Conservation (phyloP, 2,888 invertebrate genomes). For the Abrostola tripartita region DNA sequence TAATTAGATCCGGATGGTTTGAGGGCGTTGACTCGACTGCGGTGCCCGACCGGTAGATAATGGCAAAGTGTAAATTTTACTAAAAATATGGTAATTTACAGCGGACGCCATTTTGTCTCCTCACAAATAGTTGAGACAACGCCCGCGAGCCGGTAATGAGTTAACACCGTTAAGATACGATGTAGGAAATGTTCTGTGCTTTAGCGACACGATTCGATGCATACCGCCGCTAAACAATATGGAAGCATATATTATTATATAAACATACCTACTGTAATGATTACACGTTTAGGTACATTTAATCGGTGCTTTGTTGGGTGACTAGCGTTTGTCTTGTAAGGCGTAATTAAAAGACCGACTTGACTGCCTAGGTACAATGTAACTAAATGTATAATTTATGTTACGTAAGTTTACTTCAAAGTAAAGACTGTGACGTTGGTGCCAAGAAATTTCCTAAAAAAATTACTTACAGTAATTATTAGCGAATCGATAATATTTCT, state of each 20-base stretch:
- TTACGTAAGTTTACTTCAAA: slow-evolving; percentile 24
- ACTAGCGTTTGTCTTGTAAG: slow-evolving; percentile 14
- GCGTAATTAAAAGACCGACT: slow-evolving; percentile 34
- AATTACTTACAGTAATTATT: slow-evolving; percentile 45
- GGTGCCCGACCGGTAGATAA: slow-evolving; percentile 82
- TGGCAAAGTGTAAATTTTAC: slow-evolving; percentile 85
- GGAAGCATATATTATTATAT: slow-evolving; percentile 16
- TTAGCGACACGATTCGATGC: slow-evolving; percentile 35
- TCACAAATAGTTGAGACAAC: slow-evolving; percentile 61
- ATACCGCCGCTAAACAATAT: slow-evolving; percentile 16
- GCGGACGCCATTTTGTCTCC: slow-evolving; percentile 70
- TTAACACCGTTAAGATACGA: slow-evolving; percentile 52
- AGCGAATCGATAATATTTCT: slow-evolving; percentile 35
- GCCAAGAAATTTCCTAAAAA: slow-evolving; percentile 42
- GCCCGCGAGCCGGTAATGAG: slow-evolving; percentile 55
- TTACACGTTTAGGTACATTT: slow-evolving; percentile 6
- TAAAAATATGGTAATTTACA: slow-evolving; percentile 85
- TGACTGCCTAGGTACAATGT: slow-evolving; percentile 15
- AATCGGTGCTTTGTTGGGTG: slow-evolving; percentile 4
- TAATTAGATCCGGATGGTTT: slow-evolving; percentile 89
- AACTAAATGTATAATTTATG: slow-evolving; percentile 25
- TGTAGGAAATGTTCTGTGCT: slow-evolving; percentile 37
- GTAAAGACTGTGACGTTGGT: slow-evolving; percentile 21
- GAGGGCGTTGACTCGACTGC: slow-evolving; percentile 82
- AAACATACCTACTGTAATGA: slow-evolving; percentile 14